Evolutionary conservation across 2,797 vertebrate genomes (phyloP).

Genomic region (Remorina albescens): DNA sequence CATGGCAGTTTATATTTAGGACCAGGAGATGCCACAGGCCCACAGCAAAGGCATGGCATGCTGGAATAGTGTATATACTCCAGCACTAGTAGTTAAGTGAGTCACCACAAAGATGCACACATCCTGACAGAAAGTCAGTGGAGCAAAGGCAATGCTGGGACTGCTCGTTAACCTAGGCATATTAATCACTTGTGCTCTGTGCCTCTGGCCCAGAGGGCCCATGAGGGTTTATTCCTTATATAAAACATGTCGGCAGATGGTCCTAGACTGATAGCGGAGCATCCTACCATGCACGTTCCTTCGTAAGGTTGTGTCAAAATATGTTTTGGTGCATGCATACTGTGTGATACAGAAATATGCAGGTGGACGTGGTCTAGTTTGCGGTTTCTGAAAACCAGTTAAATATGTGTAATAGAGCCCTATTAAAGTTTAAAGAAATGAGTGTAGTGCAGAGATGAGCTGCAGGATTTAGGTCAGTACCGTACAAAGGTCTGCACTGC

Average conservation of each 20-base stretch:
- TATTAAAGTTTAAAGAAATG: conserved; percentile 81
- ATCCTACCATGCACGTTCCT: conserved; percentile 49
- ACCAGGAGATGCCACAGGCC: conserved; percentile 64
- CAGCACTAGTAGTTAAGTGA: conserved; percentile 66
- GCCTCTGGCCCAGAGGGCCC: conserved; percentile 71
- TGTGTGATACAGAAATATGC: conserved; percentile 40
- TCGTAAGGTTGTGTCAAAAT: conserved; percentile 11
- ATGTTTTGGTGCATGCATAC: conserved; percentile 25
- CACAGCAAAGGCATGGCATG: conserved; percentile 44
- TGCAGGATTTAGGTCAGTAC: conserved; percentile 83
- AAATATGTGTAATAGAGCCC: conserved; percentile 79
- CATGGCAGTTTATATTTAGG: conserved; percentile 75
- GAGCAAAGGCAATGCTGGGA: conserved; percentile 67
- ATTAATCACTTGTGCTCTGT: conserved; percentile 78
- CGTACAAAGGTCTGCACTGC: conserved; percentile 86
- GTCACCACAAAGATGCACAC: conserved; percentile 60
- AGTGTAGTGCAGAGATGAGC: conserved; percentile 76
- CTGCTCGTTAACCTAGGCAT: conserved; percentile 83
- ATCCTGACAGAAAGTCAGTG: conserved; percentile 62
- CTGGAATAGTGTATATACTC: conserved; percentile 56
- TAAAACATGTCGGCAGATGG: conserved; percentile 80
- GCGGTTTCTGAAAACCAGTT: conserved; percentile 60
- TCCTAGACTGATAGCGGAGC: conserved; percentile 68
- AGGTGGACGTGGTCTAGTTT: conserved; percentile 51
- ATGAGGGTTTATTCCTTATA: conserved; percentile 72